Percentiles rank a stretch among this genome's conserved stretches.
Conservation (phyloP, 2,113 vertebrate genomes). For the Pelmatolapia mariae region DNA sequence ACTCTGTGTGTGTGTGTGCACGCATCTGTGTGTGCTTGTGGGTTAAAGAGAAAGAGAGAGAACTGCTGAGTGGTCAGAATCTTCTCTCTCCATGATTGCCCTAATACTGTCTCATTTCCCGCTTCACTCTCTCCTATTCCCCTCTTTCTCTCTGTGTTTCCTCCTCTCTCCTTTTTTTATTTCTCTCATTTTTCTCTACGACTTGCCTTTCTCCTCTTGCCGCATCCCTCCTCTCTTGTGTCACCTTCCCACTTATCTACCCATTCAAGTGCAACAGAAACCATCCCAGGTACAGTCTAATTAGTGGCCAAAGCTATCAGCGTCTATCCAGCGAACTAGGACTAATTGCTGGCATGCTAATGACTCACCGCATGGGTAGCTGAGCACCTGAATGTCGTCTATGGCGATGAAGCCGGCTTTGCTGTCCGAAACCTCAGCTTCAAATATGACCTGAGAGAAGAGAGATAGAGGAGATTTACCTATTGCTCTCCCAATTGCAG, state of each 20-base stretch:
- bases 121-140: constrained; percentile 52
- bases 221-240: constrained; percentile 36
- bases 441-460: constrained; percentile 91
- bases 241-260: constrained; percentile 71
- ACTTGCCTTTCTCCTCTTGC: not conserved
- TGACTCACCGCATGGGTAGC: constrained; percentile 97
- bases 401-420: constrained; percentile 95
- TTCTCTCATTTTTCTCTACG: constrained; percentile 3
- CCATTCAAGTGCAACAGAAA: constrained; percentile 60
- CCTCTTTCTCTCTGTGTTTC: constrained; percentile 8
- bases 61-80: constrained; percentile 68
- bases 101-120: constrained; percentile 69
- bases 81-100: constrained; percentile 61
- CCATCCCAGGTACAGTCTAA: constrained; percentile 67
- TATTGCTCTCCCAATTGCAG: not conserved
- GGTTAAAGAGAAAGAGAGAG: constrained; percentile 18
- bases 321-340: constrained; percentile 66
- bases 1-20: not conserved
- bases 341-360: constrained; percentile 79
- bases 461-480: not conserved
- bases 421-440: constrained; percentile 90
- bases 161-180: not conserved
- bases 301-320: constrained; percentile 65
- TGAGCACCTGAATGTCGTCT: constrained; percentile 97
- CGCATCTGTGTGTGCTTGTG: not conserved